Evolutionary conservation across 2,797 vertebrate genomes (phyloP), one percentile per base, ranked within the genome.

Genomic region (Enteromius fasciolatus): DNA sequence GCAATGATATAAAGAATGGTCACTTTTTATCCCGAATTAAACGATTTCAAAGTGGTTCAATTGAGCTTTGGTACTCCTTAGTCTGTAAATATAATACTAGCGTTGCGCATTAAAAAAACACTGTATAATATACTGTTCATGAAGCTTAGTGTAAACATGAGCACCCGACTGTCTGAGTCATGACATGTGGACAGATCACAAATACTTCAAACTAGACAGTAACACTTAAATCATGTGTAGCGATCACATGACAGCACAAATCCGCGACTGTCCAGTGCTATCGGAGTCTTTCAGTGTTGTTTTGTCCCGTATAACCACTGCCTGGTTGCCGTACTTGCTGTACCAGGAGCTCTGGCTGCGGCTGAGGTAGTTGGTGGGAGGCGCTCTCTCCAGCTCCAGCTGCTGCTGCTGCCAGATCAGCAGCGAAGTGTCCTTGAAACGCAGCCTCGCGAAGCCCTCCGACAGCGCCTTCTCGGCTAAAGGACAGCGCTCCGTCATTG

Each of bases 361-460:
- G 91, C 86, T 96, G 85, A 99, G 94, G 92, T 98, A 98, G 0
- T 94, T 96, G 67, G 91, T 83, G 0, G 96, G 97, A 0, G 95
- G 94, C 0, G 88, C 91, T 0, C 86, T 86, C 81, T 95, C 92
- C 87, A 96, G 75, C 2, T 95, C 89, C 87, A 92, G 92, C 91
- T 98, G 97, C 91, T 97, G 97, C 92, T 97, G 97, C 86, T 96
- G 95, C 97, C 98, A 99, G 87, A 99, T 93, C 70, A 97, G 93
- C 90, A 97, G 84, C 0, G 97, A 98, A 0, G 96, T 94, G 93
- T 99, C 97, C 20, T 90, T 74, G 93, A 95, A 99, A 0, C 96
- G 87, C 12, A 94, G 93, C 15, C 96, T 81, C 59, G 86, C 83
- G 39, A 78, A 87, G 17, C 78, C 76, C 36, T 87, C 88, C 20